Evolutionary conservation across 2,797 vertebrate species (phyloP).

Genomic region (Triplophysa bombifrons): DNA sequence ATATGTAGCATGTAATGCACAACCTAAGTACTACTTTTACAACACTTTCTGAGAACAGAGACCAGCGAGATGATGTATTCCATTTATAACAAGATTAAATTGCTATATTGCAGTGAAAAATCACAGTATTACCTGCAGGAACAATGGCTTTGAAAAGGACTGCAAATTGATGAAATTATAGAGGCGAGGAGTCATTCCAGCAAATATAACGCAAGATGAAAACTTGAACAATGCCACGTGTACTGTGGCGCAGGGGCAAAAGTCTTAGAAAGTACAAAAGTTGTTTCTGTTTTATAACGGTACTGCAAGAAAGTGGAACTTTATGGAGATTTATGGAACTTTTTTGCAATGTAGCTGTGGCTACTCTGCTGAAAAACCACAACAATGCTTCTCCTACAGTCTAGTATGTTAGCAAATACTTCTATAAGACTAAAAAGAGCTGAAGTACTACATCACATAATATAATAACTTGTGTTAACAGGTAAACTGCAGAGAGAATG

Average conservation of each 20-base stretch:
- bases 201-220: conserved; percentile 30
- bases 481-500: conserved; percentile 10
- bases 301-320: not conserved
- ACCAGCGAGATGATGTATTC: not conserved
- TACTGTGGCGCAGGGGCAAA: conserved; percentile 26
- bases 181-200: conserved; percentile 30
- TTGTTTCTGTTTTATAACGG: not conserved
- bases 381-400: conserved; percentile 10
- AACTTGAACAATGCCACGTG: conserved; percentile 34
- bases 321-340: not conserved
- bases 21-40: not conserved
- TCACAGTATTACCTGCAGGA: conserved; percentile 21
- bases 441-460: conserved; percentile 23
- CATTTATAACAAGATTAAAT: conserved; percentile 25
- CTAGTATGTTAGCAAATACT: conserved; percentile 12
- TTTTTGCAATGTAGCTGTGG: not conserved
- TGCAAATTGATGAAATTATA: conserved; percentile 31
- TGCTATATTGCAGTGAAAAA: conserved; percentile 31
- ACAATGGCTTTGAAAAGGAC: conserved; percentile 19
- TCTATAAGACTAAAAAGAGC: conserved; percentile 15
- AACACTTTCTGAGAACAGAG: conserved; percentile 14
- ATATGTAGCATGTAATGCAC: not conserved
- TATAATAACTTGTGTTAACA: conserved; percentile 27
- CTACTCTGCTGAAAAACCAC: not conserved
- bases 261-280: conserved; percentile 19